Base-by-base conservation (phyloP, 1,140 invertebrate genomes). In the Hyphantria cunea region DNA sequence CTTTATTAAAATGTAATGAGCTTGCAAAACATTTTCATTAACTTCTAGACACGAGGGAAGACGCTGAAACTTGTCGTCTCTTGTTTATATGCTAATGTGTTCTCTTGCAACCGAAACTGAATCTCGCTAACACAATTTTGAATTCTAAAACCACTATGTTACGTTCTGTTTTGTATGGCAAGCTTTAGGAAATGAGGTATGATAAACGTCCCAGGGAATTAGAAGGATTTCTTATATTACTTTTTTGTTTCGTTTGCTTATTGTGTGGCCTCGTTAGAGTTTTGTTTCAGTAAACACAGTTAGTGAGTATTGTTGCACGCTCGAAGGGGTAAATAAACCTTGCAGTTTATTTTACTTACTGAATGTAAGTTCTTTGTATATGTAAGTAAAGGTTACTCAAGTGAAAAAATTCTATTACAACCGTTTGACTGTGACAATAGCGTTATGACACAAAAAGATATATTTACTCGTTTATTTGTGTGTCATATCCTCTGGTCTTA, bases 51-150 rank as follows among this genome's bases (percentile, higher is more conserved):
- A 66, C 68, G 72, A 44, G 64, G 68, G 64, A 67, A 74, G 65
- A 69, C 68, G 37, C 52, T 6, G n/a, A 68, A 78, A 72, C 61
- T 69, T 73, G 50, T 60, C 54, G 45, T 61, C 66, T 66, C 78
- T 72, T 74, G 73, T 80, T 78, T 80, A 80, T 80, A 80, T 80
- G 78, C 74, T 76, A 80, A 80, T 79, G 66, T 61, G 47, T 72
- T 74, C 67, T 61, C 74, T 53, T 69, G 69, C 55, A 66, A 7
- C 44, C 54, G 10, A 33, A 48, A 56, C 42, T n/a, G 8, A 17
- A 37, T 25, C 61, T 14, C 37, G 11, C 47, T 13, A n/a, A 60
- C 25, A 25, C 64, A 8, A 51, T 47, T 63, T 68, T 60, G 39
- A 17, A 58, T 50, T 62, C 42, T 68, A 62, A 49, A 12, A 9